Evolutionary conservation across 2,797 vertebrate genomes (phyloP), one percentile per base, ranked within the genome.

Genomic region (Smutsia temminckii): DNA sequence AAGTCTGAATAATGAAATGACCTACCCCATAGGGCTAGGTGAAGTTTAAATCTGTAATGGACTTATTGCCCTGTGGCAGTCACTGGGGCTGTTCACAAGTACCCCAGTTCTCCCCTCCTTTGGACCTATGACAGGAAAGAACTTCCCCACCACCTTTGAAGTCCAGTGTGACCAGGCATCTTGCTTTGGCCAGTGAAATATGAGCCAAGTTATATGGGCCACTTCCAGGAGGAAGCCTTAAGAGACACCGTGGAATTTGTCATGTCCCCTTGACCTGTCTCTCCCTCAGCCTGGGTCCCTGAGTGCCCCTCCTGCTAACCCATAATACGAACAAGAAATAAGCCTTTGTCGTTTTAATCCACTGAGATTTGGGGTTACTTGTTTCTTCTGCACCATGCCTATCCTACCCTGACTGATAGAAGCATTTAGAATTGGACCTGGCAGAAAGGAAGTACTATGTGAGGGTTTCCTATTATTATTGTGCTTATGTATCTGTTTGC

Each of bases 321-420:
- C 32, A 11, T 2, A 53, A 7, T 21, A 29, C 37, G 57, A 89
- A 27, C 2, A n/a, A 86, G 88, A 93, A 85, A 74, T 21, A 74
- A 32, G 37, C 18, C 11, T 66, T 42, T 32, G n/a, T 40, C 37
- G 4, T 55, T 83, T 40, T 25, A 94, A 53, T 6, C n/a, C 74
- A 16, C 42, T 27, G 20, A 51, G n/a, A 37, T 66, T 14, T 7
- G 20, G 34, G 17, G 23, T 4, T 10, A 20, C 34, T 93, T 61
- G 66, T 86, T 95, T 89, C 86, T 87, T 89, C 86, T 87, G 57
- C 32, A 40, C 11, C 79, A 25, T 4, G 9, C 18, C 34, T 53
- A 16, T 72, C 53, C 55, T 64, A 55, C n/a, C 40, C 80, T 27
- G 63, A 79, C 23, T 20, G 32, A 55, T 0, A 1, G 27, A 18